Evolutionary conservation across 2,888 invertebrate species (phyloP), one percentile per base, ranked within the genome.

Genomic region (Odontomyia ornata): DNA sequence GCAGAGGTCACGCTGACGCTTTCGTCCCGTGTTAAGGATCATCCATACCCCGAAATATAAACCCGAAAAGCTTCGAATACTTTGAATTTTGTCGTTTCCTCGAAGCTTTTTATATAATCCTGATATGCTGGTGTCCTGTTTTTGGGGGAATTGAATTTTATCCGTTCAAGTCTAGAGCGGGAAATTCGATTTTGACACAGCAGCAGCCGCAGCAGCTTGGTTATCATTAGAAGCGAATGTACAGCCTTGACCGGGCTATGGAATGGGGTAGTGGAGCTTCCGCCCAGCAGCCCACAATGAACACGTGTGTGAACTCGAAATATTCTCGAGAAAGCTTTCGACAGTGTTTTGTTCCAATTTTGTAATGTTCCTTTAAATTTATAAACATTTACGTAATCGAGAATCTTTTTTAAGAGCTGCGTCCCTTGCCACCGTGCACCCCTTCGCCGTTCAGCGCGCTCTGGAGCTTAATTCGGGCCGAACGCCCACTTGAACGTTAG

Each of bases 331-430:
- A 4, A n/a, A 64, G 27, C 65, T 65, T 65, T 65, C 36, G 36
- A 2, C 65, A 27, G 15, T 30, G 18, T 65, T 18, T 11, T 21
- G 36, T 65, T 65, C 36, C 36, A 36, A 18, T 36, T 65, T 65
- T 18, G 36, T 18, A 65, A 65, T 27, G 65, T 36, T 36, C 36
- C 36, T 36, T 18, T 15, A 18, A 30, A 30, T 30, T 65, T 2
- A n/a, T 36, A 36, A 36, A 65, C 65, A 64, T 64, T 64, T 64
- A 28, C 64, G 64, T 64, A 64, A 64, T 64, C 28, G 36, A 9
- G 5, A 65, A 13, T 36, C 36, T 65, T 65, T 36, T 15, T n/a
- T n/a, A n/a, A n/a, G 62, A 65, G 36, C 2, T 1, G 5, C 65
- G 27, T 64, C 62, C 1, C 62, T 60, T 43, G 28, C n/a, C n/a